Evolutionary conservation across 2,888 invertebrate genomes (phyloP).

Genomic region (Thymelicus acteon): DNA sequence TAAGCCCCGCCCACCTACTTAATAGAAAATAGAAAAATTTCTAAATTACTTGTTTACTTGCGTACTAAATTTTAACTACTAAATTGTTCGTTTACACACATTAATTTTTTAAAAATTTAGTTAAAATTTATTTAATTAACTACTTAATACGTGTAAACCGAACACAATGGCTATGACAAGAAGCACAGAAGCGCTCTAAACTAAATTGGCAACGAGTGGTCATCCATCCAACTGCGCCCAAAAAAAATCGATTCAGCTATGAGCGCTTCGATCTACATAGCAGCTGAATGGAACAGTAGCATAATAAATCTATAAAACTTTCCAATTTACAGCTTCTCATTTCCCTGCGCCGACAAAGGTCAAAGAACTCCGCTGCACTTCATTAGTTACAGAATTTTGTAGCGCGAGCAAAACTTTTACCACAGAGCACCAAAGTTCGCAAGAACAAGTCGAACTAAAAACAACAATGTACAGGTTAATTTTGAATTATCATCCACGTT

Average conservation of each 20-base stretch:
- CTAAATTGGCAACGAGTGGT: too few species aligned
- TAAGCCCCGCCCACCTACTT: too few species aligned
- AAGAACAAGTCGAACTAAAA: conserved; percentile 11
- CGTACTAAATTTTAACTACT: too few species aligned
- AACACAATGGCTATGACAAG: too few species aligned
- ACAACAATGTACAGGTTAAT: conserved; percentile 14
- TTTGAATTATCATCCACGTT: conserved; percentile 9
- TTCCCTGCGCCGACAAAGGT: conserved; percentile 10
- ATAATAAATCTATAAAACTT: conserved; percentile 11
- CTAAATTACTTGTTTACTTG: too few species aligned
- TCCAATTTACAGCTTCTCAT: background rate
- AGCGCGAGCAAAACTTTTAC: conserved; percentile 12
- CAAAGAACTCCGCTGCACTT: conserved; percentile 15
- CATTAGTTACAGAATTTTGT: conserved; percentile 19
- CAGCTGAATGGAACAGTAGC: background rate
- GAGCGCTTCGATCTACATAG: background rate
- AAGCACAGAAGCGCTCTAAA: too few species aligned
- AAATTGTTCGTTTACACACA: too few species aligned
- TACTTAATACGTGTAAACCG: too few species aligned
- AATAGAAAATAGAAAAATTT: too few species aligned
- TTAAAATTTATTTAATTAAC: too few species aligned
- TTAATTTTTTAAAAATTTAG: too few species aligned
- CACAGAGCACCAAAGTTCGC: conserved; percentile 8
- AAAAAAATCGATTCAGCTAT: background rate
- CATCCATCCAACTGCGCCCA: too few species aligned